Evolutionary conservation across 2,797 vertebrate species (phyloP), one percentile per base, ranked within the genome.

Genomic region (Sebastes steindachneri): DNA sequence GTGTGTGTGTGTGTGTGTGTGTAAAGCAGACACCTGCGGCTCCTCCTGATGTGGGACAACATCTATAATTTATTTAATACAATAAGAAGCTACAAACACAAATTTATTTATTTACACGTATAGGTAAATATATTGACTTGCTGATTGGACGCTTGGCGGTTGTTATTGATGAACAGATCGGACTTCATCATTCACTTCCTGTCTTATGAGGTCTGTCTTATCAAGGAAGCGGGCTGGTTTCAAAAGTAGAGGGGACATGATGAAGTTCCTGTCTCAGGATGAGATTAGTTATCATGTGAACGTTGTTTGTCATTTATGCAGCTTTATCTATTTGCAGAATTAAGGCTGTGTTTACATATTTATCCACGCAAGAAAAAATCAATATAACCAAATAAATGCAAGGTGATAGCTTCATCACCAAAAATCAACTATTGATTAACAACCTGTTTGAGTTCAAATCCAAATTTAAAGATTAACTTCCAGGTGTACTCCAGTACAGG

Each of bases 161-260:
- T 55, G 64, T 35, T 80, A n/a, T 23, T 64, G 55, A 73, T 17
- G 21, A 77, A 7, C 37, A 75, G 33, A 51, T 59, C 29, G 54
- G 41, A 15, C 14, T 41, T 21, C 5, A n/a, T 70, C 37, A 7
- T 29, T 74, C 59, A 82, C 72, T 79, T 88, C 80, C 80, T 81
- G 75, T 69, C 26, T 57, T 0, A 28, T 12, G 26, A 62, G 37
- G 35, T 45, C 37, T 41, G 37, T 41, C 37, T 41, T 41, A 15
- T 82, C 29, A 7, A 26, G 28, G 83, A 71, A 73, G 83, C 29
- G 2, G 29, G 15, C 1, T 53, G 60, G 57, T 72, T 83, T 85
- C 58, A 58, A 21, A 62, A 12, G 67, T 15, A 4, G 15, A 4
- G 54, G 63, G 58, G 65, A 54, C 31, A 14, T 65, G 58, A 68